phyloP scores from a whole-genome alignment of 2,797 vertebrate genomes.

The Crenuchus spilurus region DNA sequence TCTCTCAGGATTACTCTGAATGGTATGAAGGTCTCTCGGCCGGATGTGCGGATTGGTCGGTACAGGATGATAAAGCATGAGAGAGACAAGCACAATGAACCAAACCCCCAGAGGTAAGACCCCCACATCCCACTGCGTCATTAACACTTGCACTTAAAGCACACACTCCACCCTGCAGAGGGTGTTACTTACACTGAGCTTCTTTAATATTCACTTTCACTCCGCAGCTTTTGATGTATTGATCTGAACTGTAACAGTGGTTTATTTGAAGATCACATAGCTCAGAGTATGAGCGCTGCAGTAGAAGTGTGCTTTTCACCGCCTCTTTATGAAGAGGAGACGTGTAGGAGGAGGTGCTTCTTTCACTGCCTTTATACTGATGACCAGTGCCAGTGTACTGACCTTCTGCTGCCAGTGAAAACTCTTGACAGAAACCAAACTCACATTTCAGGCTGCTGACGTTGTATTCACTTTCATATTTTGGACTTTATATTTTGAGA shows the following conservation, averaged over 20 bases:
- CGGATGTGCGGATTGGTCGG: slow-evolving; percentile 93
- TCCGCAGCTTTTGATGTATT: background rate
- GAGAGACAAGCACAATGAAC: slow-evolving; percentile 98
- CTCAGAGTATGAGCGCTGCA: background rate
- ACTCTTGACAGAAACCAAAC: background rate
- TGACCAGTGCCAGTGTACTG: background rate
- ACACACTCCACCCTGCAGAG: background rate
- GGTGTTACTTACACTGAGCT: background rate
- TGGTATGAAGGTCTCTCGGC: slow-evolving; percentile 98
- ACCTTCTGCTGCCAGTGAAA: background rate
- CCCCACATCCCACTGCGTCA: slow-evolving; percentile 15
- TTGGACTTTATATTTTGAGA: background rate
- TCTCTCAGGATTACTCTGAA: slow-evolving; percentile 90
- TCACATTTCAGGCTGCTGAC: background rate
- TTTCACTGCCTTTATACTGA: background rate
- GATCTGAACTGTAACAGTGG: background rate
- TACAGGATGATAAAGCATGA: slow-evolving; percentile 99
- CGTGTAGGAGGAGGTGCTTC: background rate
- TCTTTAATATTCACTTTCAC: background rate
- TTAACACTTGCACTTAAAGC: background rate
- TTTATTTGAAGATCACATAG: slow-evolving; percentile 19
- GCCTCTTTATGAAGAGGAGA: background rate
- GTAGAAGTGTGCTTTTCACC: background rate
- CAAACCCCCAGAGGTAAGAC: slow-evolving; percentile 96
- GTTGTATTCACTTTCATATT: background rate